phyloP scores from a whole-genome alignment of 2,888 invertebrate species.

The Dorcus hopei region DNA sequence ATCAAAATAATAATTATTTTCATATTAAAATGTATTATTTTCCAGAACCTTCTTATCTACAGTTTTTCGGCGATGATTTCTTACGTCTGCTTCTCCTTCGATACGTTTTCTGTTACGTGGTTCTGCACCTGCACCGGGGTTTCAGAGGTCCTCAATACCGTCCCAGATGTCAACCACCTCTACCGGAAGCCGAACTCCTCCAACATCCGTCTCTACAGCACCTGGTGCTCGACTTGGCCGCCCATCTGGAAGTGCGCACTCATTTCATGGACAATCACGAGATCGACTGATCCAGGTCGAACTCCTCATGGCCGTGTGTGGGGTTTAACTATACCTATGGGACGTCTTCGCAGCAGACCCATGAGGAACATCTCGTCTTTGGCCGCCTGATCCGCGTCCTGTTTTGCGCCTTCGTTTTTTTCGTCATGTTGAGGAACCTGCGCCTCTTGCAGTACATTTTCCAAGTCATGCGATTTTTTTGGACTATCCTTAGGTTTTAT shows the following conservation, averaged over 20 bases:
- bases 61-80: conserved; percentile 95
- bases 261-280: conserved; percentile 53
- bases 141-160: conserved; percentile 81
- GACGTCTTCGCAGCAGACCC: conserved; percentile 2
- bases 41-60: conserved; percentile 66
- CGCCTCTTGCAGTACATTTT: background rate
- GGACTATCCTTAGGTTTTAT: background rate
- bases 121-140: conserved; percentile 82
- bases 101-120: conserved; percentile 91
- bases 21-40: no score
- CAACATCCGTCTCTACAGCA: conserved; percentile 79
- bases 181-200: conserved; percentile 83
- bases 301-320: conserved; percentile 49
- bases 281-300: conserved; percentile 61
- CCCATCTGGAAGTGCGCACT: conserved; percentile 77
- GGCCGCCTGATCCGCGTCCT: background rate
- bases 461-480: background rate
- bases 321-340: conserved; percentile 34
- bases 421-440: background rate
- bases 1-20: no score
- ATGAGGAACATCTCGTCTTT: no score
- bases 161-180: conserved; percentile 79
- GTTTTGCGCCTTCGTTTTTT: conserved; percentile 1
- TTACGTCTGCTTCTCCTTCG: conserved; percentile 82
- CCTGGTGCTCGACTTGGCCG: conserved; percentile 78